Base-by-base conservation (phyloP, 2,888 invertebrate species). In the Platycnemis pennipes region DNA sequence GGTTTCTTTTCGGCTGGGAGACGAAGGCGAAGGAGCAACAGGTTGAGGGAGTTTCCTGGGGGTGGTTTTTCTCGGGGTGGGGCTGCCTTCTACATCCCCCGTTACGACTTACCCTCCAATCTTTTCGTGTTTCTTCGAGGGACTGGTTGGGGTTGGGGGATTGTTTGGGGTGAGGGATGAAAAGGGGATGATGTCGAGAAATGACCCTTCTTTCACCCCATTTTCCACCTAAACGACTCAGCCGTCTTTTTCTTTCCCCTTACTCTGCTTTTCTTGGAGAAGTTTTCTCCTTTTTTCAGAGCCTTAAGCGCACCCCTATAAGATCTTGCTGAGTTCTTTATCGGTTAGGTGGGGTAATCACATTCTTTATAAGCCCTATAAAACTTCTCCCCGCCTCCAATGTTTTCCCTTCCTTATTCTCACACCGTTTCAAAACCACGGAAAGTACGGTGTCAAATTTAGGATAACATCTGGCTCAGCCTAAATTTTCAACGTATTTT, bases 81-180 rank as follows among this genome's bases (percentile, higher is more conserved):
- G 91, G 56, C 45, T 31, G 13, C 2, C 37, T 56, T 42, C 56
- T 63, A 44, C 89, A 89, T 89, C 56, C 89, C 89, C 89, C 56
- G 56, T 46, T 56, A 42, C 42, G 56, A 89, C 45, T 91, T 91
- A 63, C 91, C 91, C 91, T 56, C 63, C 56, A 91, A 91, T 91
- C 91, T 91, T 91, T 91, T 91, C 91, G 44, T 63, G 91, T 91
- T 91, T 91, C 91, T 91, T 91, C 53, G 44, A 44, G 44, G 69
- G 44, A 69, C 26, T 1, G 63, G 8, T 56, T 16, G n/a, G 44
- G 91, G 56, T 11, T 26, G 53, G 37, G 31, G 44, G 42, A 63
- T 2, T 42, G 89, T n/a, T 49, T n/a, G n/a, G n/a, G n/a, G n/a
- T n/a, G 89, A n/a, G 53, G 63, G 63, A 26, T 37, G 77, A 77